These are phyloP conservation scores for Drosophila flavopinicola DNA, from an alignment of 2,888 invertebrate species.

Conservation along the genomic window DNA sequence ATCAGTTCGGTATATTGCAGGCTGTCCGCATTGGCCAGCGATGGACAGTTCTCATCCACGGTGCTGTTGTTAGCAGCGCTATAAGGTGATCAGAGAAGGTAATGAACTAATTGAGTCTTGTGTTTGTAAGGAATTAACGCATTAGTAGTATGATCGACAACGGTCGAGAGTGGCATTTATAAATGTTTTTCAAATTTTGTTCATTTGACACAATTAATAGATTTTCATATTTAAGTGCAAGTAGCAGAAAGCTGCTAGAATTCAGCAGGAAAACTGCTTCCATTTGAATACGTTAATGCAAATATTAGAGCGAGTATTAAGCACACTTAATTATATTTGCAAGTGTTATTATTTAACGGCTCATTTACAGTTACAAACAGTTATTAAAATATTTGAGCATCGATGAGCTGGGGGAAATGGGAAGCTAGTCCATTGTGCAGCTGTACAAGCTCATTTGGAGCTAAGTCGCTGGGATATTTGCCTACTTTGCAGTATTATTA, in stretches of 20 bases:
- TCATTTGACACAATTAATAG: no score
- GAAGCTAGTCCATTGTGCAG: constrained; percentile 37
- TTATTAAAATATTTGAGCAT: constrained; percentile 23
- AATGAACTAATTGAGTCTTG: neutral
- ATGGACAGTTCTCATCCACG: constrained; percentile 78
- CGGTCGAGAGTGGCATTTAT: no score
- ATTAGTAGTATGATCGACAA: constrained; percentile 9
- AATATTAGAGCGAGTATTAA: constrained; percentile 9
- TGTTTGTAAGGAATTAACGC: neutral
- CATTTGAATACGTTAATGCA: constrained; percentile 1
- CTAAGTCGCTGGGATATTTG: constrained; percentile 39
- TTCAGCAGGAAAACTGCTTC: neutral
- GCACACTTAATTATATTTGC: constrained; percentile 18
- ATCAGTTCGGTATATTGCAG: constrained; percentile 82
- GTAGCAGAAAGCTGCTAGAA: constrained; percentile 15
- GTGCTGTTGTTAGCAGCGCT: constrained; percentile 45
- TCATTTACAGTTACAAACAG: constrained; percentile 11
- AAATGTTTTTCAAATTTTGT: no score
- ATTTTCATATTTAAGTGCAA: constrained; percentile 16
- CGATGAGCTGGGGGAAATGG: neutral
- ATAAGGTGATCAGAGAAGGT: neutral
- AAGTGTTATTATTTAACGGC: constrained; percentile 22
- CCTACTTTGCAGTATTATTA: constrained; percentile 20
- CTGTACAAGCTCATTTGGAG: constrained; percentile 71
- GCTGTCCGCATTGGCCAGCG: constrained; percentile 75